Conservation (phyloP, 2,888 invertebrate species). For the Theretra japonica region DNA sequence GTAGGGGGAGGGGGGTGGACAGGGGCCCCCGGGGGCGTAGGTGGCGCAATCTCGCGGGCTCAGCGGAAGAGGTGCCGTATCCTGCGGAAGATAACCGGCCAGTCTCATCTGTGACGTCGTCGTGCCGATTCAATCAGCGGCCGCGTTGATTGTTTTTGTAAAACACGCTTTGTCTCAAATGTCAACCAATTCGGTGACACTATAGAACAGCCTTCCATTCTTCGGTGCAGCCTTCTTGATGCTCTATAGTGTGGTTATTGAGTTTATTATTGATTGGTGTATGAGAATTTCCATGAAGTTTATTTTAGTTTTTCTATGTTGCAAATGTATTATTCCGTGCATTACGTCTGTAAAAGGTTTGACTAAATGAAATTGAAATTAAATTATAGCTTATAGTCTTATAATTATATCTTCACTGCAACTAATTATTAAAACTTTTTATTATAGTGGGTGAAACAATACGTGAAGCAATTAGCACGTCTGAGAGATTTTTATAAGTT, state of each 20-base stretch:
- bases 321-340: too few relatives aligned
- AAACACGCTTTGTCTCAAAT: background rate
- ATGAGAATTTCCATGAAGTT: background rate
- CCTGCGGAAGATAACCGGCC: slow-evolving; percentile 68
- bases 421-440: background rate
- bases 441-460: background rate
- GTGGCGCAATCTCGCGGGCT: slow-evolving; percentile 51
- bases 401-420: too few relatives aligned
- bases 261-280: background rate
- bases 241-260: background rate
- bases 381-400: too few relatives aligned
- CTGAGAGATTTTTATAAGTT: background rate
- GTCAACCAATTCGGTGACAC: background rate
- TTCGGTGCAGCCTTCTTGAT: too few relatives aligned
- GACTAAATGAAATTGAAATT: too few relatives aligned
- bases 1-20: slow-evolving; percentile 27
- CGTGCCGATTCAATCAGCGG: slow-evolving; percentile 22
- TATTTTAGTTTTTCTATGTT: too few relatives aligned
- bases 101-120: slow-evolving; percentile 57
- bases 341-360: too few relatives aligned
- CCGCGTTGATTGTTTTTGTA: slow-evolving; percentile 20
- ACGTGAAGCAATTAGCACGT: background rate
- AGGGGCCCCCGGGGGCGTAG: slow-evolving; percentile 49
- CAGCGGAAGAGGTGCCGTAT: slow-evolving; percentile 67
- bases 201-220: background rate